Evolutionary conservation across 2,797 vertebrate species (phyloP), one percentile per base, ranked within the genome.

Genomic region (Hippopotamyrus pictus): DNA sequence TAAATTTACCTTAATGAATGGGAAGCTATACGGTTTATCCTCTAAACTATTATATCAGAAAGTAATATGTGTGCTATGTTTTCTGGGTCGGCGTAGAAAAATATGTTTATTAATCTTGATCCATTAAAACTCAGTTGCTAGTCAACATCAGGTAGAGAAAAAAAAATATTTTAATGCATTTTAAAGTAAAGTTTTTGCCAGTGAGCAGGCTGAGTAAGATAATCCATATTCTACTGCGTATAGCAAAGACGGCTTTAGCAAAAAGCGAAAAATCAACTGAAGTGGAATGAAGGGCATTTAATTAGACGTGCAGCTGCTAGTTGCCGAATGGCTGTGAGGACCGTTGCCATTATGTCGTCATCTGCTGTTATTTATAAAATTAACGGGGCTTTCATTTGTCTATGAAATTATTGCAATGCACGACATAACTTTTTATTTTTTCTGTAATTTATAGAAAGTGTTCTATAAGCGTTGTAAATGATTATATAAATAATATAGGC

Each of bases 381-480:
- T 53, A n/a, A 84, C 46, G 2, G 44, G n/a, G 22, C 46, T 85
- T 85, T 48, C 82, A 48, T 85, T 53, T 85, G 51, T 86, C 65
- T 54, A 37, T n/a, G 25, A 29, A 86, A 57, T 41, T 14, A 17
- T 57, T 46, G 51, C 50, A 53, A 19, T 37, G 85, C 51, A 57
- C 29, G 14, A 86, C 22, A 86, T 25, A 53, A 3, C n/a, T 85
- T 46, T 44, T 69, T 44, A 54, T 88, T 93, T 92, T 62, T 85
- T 92, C 93, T 94, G 92, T 95, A 92, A 95, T 95, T 95, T 94
- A 95, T 92, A 94, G 93, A 94, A 92, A 44, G 89, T 94, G 92
- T 95, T 95, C 95, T 96, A 93, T 94, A 95, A 92, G 94, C 95
- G 93, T 94, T 95, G 93, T 95, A 94, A 94, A 95, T 95, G 91